Conservation (phyloP, 1,140 invertebrate species). For the Meloidogyne floridensis region DNA sequence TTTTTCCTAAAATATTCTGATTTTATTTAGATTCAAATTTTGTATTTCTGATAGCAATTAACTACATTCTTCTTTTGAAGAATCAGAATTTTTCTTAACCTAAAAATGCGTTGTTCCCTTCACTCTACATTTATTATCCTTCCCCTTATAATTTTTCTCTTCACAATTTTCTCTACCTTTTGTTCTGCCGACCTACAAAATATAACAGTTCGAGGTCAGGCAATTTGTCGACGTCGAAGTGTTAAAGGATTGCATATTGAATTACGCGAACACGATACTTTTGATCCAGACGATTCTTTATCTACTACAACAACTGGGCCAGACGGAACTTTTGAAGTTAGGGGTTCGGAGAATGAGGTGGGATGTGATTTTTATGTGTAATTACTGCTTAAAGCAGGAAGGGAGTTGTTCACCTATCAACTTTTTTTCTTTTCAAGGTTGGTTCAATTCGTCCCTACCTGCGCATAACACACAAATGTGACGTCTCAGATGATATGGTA, state of each 20-base stretch:
- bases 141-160: not conserved
- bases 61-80: not conserved
- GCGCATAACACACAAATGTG: conserved; percentile 55
- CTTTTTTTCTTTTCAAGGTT: not conserved
- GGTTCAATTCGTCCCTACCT: conserved; percentile 54
- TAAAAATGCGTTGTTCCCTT: not conserved
- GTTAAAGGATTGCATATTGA: conserved; percentile 40
- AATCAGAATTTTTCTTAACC: not conserved
- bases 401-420: not conserved
- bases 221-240: conserved; percentile 41
- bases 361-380: not conserved
- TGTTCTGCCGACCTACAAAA: conserved; percentile 30
- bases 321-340: conserved; percentile 34
- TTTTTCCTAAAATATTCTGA: too few species aligned
- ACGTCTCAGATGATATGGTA: conserved; percentile 45
- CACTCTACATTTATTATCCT: not conserved
- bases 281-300: conserved; percentile 52
- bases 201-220: conserved; percentile 38
- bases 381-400: too few species aligned
- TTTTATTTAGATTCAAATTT: too few species aligned
- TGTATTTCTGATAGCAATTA: too few species aligned
- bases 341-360: conserved; percentile 54
- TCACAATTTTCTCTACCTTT: not conserved
- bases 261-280: conserved; percentile 46
- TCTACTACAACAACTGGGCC: conserved; percentile 15